Base-by-base conservation (phyloP, 2,888 invertebrate genomes). In the Drosophila bunnanda region DNA sequence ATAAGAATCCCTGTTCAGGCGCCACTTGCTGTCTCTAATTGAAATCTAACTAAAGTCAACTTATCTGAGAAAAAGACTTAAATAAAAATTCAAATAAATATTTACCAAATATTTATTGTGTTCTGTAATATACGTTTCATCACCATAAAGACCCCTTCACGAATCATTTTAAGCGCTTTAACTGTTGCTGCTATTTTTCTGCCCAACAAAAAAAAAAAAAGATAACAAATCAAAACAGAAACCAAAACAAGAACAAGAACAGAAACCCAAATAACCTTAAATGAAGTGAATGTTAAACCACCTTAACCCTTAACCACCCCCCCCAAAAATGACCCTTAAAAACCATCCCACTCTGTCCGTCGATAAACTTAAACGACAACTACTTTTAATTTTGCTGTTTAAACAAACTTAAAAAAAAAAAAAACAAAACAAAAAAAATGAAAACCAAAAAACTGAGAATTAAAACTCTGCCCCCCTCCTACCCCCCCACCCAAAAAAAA, bases 351-450 rank as follows among this genome's bases (percentile, higher is more conserved):
- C 15, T 39, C 15, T 39, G 32, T 39, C 65, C 17, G 48, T 39
- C 64, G 64, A 62, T 5, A 20, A 50, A 17, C 17, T 46, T 34
- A 50, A 32, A 10, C 39, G 56, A 68, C 67, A 39, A 67, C 36
- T 43, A 57, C 50, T 69, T 69, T 68, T 69, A 39, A 50, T 57
- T 57, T 32, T 66, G 39, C 39, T 64, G 64, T 48, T 65, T 64
- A 41, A 64, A 32, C 17, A 64, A 56, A 59, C 58, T 34, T 15
- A 32, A 48, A 57, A 57, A 55, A 53, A 2, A 12, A 32, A 9
- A 50, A 13, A 30, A 38, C 20, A 53, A 58, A 12, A 38, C 28
- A 30, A 39, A 59, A 8, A 12, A 15, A 50, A 13, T 17, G 22
- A 13, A 56, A 39, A 54, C 54, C 8, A 10, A n/a, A 46, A 48